These are phyloP conservation scores for Gadopsis marmoratus DNA, from an alignment of 2,797 vertebrate species.

Conservation along the genomic window DNA sequence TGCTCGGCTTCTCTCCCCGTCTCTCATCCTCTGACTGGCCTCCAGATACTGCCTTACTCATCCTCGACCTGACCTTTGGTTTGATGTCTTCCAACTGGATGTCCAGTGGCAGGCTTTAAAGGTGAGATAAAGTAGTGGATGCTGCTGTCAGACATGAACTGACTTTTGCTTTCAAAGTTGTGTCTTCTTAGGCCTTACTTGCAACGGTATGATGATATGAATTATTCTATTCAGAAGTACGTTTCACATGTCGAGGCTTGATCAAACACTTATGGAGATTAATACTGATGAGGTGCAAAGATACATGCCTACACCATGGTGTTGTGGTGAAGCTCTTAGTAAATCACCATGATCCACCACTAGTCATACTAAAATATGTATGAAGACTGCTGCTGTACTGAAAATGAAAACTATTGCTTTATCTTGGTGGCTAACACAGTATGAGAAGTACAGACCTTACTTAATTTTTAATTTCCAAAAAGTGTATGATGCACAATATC, in stretches of 20 bases:
- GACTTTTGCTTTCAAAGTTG: conserved; percentile 37
- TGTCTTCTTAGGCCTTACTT: not conserved
- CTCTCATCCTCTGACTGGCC: conserved; percentile 51
- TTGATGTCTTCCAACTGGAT: conserved; percentile 60
- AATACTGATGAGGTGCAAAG: not conserved
- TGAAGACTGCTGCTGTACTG: not conserved
- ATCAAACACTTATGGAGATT: conserved; percentile 8
- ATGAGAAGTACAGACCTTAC: not conserved
- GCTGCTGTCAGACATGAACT: conserved; percentile 32
- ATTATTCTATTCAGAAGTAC: not conserved
- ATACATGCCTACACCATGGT: not conserved
- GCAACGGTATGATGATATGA: conserved; percentile 6
- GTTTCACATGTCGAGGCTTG: conserved; percentile 11
- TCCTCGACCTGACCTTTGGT: conserved; percentile 67
- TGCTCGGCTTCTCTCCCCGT: conserved; percentile 17
- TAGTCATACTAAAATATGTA: not conserved
- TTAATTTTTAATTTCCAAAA: not conserved
- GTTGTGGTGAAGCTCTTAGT: not conserved
- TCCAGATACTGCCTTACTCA: conserved; percentile 53
- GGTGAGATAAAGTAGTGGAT: conserved; percentile 47
- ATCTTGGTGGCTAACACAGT: not conserved
- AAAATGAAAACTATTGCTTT: not conserved
- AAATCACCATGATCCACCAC: not conserved
- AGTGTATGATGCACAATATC: not conserved
- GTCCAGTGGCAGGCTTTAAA: conserved; percentile 54